Conservation (phyloP, 1,140 invertebrate genomes). For the Globodera rostochiensis region DNA sequence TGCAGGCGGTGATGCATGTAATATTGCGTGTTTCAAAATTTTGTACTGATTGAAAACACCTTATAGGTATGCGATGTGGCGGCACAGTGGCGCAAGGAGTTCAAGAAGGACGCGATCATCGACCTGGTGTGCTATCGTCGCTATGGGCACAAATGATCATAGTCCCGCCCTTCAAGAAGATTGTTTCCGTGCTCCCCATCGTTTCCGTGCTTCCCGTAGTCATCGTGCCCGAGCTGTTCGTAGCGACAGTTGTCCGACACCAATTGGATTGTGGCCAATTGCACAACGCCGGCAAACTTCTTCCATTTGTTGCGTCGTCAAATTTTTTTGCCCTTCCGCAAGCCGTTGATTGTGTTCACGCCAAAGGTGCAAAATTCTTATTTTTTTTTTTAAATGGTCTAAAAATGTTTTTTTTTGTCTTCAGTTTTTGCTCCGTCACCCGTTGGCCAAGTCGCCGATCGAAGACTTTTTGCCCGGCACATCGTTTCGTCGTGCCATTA, state of each 20-base stretch:
- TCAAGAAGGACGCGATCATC: constrained; percentile 96
- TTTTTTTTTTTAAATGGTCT: too few relatives aligned
- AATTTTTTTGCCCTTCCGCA: constrained; percentile 91
- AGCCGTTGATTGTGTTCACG: constrained; percentile 92
- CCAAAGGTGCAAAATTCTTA: constrained; percentile 73
- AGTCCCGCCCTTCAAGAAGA: too few relatives aligned
- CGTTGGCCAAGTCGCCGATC: constrained; percentile 88
- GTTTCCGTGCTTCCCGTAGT: too few relatives aligned
- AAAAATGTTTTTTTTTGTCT: background rate
- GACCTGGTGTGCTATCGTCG: constrained; percentile 94
- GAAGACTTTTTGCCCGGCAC: constrained; percentile 76
- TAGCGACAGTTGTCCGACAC: constrained; percentile 85
- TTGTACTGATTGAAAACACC: background rate
- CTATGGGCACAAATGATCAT: constrained; percentile 84
- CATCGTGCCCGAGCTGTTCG: too few relatives aligned
- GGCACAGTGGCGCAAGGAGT: constrained; percentile 93
- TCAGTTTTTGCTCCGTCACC: constrained; percentile 84
- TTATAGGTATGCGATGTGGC: constrained; percentile 87
- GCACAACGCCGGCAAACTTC: constrained; percentile 91
- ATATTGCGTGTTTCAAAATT: constrained; percentile 72
- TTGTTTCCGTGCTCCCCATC: too few relatives aligned
- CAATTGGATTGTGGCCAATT: constrained; percentile 87
- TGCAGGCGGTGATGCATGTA: constrained; percentile 78
- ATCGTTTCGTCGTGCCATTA: constrained; percentile 59
- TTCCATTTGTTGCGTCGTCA: constrained; percentile 95